phyloP scores from a whole-genome alignment of 2,888 invertebrate genomes.

The Aleiodes leptofemur region DNA sequence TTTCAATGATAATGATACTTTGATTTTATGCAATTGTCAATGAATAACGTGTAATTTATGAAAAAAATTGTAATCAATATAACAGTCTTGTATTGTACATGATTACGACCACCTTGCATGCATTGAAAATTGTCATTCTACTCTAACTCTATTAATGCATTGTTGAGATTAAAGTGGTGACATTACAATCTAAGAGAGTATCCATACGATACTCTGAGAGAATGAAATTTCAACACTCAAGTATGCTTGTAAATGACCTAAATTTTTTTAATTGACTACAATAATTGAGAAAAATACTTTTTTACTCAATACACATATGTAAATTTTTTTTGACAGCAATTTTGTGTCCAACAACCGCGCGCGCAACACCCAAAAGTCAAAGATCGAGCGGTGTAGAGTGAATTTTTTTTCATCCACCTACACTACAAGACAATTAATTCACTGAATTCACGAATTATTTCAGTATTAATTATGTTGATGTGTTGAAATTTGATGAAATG shows the following conservation, averaged over 20 bases:
- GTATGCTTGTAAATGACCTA: constrained; percentile 6
- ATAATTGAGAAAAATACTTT: constrained; percentile 54
- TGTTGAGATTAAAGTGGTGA: neutral
- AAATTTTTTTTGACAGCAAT: constrained; percentile 57
- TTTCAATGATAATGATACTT: constrained; percentile 30
- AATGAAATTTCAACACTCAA: neutral
- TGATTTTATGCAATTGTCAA: neutral
- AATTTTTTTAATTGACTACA: constrained; percentile 48
- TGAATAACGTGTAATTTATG: neutral
- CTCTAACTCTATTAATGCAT: constrained; percentile 11
- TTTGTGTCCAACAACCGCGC: constrained; percentile 44
- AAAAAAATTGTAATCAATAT: constrained; percentile 39
- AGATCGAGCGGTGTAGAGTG: constrained; percentile 52
- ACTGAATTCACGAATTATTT: constrained; percentile 11
- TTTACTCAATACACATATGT: constrained; percentile 34
- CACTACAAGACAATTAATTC: neutral
- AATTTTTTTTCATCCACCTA: constrained; percentile 4
- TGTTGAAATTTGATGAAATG: neutral
- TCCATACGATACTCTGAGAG: too few species aligned
- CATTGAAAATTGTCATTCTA: constrained; percentile 26
- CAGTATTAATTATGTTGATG: neutral
- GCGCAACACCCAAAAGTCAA: constrained; percentile 57
- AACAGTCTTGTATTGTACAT: neutral
- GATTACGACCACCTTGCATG: constrained; percentile 51
- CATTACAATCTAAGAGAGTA: neutral